Evolutionary conservation across 2,888 invertebrate species (phyloP).

Genomic region (Amiota communis): DNA sequence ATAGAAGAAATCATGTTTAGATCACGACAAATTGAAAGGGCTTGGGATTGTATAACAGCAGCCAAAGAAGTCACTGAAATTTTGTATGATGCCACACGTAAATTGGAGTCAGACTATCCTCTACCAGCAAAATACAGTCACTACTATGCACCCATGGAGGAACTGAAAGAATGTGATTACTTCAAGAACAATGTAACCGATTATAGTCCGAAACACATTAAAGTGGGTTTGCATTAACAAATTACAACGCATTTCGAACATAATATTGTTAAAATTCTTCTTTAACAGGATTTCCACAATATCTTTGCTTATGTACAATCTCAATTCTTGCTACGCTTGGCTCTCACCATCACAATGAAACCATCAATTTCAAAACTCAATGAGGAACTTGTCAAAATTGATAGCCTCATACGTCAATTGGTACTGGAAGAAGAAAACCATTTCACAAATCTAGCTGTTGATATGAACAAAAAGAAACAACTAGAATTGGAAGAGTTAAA

Average conservation of each 20-base stretch:
- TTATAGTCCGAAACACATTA: conserved; percentile 70
- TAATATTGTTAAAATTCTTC: neutral
- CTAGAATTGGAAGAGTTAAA: conserved; percentile 64
- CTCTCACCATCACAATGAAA: conserved; percentile 66
- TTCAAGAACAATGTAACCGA: conserved; percentile 70
- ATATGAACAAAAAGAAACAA: conserved; percentile 63
- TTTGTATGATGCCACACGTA: conserved; percentile 71
- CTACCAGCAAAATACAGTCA: conserved; percentile 61
- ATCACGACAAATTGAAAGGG: conserved; percentile 69
- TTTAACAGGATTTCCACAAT: conserved; percentile 71
- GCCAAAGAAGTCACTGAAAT: conserved; percentile 71
- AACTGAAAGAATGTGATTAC: conserved; percentile 71
- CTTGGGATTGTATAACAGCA: conserved; percentile 72
- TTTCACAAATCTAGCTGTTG: conserved; percentile 66
- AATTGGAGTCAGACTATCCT: conserved; percentile 64
- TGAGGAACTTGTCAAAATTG: conserved; percentile 63
- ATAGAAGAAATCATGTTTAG: conserved; percentile 44
- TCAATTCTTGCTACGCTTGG: conserved; percentile 70
- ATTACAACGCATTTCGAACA: neutral
- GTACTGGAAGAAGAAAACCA: conserved; percentile 71
- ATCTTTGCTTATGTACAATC: conserved; percentile 73
- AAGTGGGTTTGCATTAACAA: conserved; percentile 50
- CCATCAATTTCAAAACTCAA: conserved; percentile 65
- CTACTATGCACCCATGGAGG: conserved; percentile 71
- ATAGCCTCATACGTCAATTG: conserved; percentile 63